These are phyloP conservation scores for Nyctibius bracteatus DNA, from an alignment of 2,113 vertebrate species.

Conservation along the genomic window DNA sequence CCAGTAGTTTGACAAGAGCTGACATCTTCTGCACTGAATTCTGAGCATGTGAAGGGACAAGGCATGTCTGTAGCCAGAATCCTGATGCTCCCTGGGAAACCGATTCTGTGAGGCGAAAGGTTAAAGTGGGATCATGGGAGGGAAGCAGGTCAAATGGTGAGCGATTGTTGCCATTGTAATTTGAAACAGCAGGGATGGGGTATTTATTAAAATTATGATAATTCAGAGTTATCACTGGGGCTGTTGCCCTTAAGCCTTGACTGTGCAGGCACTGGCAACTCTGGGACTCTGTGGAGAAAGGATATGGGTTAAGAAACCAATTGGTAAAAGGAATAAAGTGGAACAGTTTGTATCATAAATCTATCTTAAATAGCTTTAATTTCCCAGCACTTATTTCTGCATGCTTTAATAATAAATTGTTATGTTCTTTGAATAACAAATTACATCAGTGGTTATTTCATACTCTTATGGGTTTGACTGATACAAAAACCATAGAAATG, in stretches of 20 bases:
- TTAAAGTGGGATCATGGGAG: constrained; percentile 76
- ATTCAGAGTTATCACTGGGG: background rate
- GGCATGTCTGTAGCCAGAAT: constrained; percentile 39
- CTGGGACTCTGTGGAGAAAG: background rate
- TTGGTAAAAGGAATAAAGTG: background rate
- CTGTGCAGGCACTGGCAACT: background rate
- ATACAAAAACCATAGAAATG: background rate
- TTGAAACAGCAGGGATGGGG: background rate
- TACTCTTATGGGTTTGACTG: background rate
- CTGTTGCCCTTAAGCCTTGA: background rate
- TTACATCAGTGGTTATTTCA: background rate
- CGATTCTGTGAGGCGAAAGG: constrained; percentile 55
- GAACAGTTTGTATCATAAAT: background rate
- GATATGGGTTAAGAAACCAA: background rate
- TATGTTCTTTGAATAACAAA: background rate
- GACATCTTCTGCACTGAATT: background rate
- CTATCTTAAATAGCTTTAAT: background rate
- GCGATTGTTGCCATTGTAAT: background rate
- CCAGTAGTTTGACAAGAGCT: background rate
- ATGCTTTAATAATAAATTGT: background rate
- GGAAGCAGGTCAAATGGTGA: constrained; percentile 85
- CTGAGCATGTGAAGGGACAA: background rate
- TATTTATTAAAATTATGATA: background rate
- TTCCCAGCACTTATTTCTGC: background rate
- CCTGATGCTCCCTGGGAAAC: constrained; percentile 5